Conservation (phyloP, 2,797 vertebrate genomes). For the Rhinophrynus dorsalis region DNA sequence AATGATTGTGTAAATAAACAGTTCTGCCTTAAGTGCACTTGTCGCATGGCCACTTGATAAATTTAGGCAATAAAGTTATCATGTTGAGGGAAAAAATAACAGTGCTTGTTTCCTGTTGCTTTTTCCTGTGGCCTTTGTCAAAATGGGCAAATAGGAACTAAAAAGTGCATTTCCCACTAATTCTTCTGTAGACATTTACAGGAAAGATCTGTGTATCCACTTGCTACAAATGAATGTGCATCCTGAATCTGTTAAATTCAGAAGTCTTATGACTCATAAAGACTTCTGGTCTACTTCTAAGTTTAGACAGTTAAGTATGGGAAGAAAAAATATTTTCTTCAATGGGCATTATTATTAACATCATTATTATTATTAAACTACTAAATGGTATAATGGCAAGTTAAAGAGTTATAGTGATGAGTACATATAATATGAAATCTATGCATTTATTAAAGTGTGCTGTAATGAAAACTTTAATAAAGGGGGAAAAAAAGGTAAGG, state of each 20-base stretch:
- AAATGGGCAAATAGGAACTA: conserved; percentile 42
- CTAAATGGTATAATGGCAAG: no score
- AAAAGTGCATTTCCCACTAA: conserved; percentile 48
- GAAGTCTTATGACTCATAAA: conserved; percentile 6
- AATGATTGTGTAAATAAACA: not conserved
- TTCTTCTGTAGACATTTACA: conserved; percentile 41
- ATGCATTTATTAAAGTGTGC: no score
- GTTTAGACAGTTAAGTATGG: not conserved
- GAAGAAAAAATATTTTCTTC: not conserved
- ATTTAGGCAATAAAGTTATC: conserved; percentile 18
- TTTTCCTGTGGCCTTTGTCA: conserved; percentile 45
- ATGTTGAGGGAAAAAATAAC: conserved; percentile 7
- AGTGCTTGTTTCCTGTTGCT: conserved; percentile 40
- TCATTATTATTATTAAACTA: not conserved
- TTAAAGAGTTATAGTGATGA: no score
- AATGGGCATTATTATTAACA: not conserved
- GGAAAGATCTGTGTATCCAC: conserved; percentile 42
- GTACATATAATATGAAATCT: no score
- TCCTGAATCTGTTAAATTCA: conserved; percentile 34
- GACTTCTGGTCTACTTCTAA: not conserved
- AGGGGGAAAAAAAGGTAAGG: no score
- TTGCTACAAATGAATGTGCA: conserved; percentile 34
- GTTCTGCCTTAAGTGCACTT: conserved; percentile 25
- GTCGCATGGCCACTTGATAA: conserved; percentile 31
- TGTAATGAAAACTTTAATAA: no score